Evolutionary conservation across 1,140 invertebrate species (phyloP).

Genomic region (Zaprionus nigranus): DNA sequence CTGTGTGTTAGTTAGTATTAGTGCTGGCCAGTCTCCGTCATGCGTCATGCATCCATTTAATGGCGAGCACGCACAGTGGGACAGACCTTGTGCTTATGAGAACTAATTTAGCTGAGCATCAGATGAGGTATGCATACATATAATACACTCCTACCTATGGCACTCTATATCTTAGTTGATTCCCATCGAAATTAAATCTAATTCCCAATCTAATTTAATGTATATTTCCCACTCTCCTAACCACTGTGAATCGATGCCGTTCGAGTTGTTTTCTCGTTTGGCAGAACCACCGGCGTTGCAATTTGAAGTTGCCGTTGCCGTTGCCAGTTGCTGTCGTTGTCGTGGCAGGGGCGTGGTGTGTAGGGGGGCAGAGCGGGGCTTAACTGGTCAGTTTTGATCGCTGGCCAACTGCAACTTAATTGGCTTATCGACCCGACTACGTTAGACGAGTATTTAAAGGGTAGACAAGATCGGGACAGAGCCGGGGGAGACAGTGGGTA

Average conservation of each 20-base stretch:
- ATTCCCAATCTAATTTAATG: too few species aligned
- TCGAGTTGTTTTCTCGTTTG: slow-evolving; percentile 56
- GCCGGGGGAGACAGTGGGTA: background rate
- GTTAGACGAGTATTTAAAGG: slow-evolving; percentile 4
- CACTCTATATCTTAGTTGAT: background rate
- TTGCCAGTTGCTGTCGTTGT: slow-evolving; percentile 41
- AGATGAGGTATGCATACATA: background rate
- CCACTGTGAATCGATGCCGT: slow-evolving; percentile 20
- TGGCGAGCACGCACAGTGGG: slow-evolving; percentile 60
- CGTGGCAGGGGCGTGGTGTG: slow-evolving; percentile 14
- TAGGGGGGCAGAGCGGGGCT: background rate
- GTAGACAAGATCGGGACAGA: background rate
- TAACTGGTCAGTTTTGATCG: slow-evolving; percentile 53
- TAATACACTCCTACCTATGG: too few species aligned
- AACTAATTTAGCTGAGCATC: background rate
- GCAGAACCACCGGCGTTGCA: slow-evolving; percentile 64
- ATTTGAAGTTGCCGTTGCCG: slow-evolving; percentile 54
- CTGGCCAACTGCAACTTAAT: slow-evolving; percentile 39
- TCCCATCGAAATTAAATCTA: background rate
- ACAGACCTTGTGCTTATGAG: background rate
- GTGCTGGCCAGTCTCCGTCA: slow-evolving; percentile 57
- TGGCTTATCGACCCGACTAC: slow-evolving; percentile 61
- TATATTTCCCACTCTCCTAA: too few species aligned
- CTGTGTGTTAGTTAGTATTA: slow-evolving; percentile 37
- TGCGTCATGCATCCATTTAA: slow-evolving; percentile 77